A percentile compares a stretch with the other conserved stretches of the same genome.
These are phyloP conservation scores for Myanophis thanlyinensis DNA, from an alignment of 2,113 vertebrate species.

Conservation along the genomic window DNA sequence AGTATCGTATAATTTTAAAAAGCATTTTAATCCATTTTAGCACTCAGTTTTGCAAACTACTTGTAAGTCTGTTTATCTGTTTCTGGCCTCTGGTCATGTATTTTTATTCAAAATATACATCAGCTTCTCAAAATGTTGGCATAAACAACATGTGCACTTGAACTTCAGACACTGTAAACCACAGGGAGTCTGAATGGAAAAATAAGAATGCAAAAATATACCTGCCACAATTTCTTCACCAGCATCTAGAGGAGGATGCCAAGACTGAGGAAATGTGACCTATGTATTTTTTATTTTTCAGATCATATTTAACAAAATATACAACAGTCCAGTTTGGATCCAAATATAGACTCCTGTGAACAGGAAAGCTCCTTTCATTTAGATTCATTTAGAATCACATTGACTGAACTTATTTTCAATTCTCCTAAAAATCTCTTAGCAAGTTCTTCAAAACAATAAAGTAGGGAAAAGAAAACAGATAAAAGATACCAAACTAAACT, in stretches of 20 bases:
- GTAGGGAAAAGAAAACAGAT: not conserved
- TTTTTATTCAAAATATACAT: not conserved
- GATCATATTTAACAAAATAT: not conserved
- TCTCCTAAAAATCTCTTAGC: not conserved
- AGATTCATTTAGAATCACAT: not conserved
- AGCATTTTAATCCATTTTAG: not conserved
- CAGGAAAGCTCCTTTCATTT: not conserved
- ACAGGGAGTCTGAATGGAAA: not conserved
- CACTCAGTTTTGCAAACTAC: not conserved
- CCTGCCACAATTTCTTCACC: not conserved
- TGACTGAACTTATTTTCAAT: not conserved
- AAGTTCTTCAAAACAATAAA: not conserved
- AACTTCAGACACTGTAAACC: not conserved
- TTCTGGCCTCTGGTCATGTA: not conserved
- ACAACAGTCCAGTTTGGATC: not conserved
- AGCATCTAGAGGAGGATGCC: not conserved
- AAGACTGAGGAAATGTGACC: not conserved
- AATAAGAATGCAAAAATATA: not conserved
- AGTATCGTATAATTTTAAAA: not conserved
- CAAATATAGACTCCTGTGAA: not conserved
- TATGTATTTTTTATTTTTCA: not conserved
- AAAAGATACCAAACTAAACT: not conserved
- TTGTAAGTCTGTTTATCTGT: not conserved
- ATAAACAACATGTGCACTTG: not conserved
- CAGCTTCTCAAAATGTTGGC: not conserved